Conservation (phyloP, 1,140 invertebrate species). For the Pygmarrhopalites habei region DNA sequence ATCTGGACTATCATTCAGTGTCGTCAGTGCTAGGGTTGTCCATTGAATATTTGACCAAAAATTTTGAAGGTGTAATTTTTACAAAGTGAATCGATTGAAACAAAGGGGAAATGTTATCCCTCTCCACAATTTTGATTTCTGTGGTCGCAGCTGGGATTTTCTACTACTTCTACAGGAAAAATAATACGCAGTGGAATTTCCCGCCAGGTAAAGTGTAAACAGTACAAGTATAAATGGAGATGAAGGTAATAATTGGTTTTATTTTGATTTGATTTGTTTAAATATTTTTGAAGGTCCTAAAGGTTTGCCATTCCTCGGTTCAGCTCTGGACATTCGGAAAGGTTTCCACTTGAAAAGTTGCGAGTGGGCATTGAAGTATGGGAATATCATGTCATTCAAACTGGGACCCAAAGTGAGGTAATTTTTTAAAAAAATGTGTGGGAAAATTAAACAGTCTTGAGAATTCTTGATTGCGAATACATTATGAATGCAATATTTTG, state of each 20-base stretch:
- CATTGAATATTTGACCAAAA: no score
- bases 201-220: neutral
- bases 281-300: slow-evolving; percentile 25
- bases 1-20: no score
- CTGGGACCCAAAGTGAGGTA: neutral
- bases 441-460: neutral
- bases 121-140: no score
- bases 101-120: no score
- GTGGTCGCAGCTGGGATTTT: no score
- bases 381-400: slow-evolving; percentile 17
- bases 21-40: no score
- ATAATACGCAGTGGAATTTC: no score
- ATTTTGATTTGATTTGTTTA: no score
- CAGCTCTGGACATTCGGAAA: slow-evolving; percentile 12
- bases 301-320: slow-evolving; percentile 21
- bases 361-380: slow-evolving; percentile 17
- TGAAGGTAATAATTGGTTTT: neutral
- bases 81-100: no score
- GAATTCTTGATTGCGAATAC: neutral
- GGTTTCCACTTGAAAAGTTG: slow-evolving; percentile 9
- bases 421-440: neutral
- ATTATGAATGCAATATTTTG: neutral
- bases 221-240: neutral
- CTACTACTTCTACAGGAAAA: no score
- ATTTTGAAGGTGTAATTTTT: no score